Evolutionary conservation across 2,888 invertebrate species (phyloP), one percentile per base, ranked within the genome.

Genomic region (Clistopyga incitator): DNA sequence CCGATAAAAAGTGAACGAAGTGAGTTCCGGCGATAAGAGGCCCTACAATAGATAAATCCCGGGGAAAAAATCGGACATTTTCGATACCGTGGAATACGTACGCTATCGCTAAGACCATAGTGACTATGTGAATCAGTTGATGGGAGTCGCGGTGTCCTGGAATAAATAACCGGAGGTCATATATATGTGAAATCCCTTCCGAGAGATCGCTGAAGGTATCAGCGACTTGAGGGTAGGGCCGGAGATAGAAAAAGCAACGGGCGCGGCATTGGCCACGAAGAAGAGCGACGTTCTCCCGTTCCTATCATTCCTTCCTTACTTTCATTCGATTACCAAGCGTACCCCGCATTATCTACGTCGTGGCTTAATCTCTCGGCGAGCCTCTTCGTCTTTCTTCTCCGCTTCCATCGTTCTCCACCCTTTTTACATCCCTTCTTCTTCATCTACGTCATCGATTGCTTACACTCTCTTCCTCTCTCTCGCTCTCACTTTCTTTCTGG

Each of bases 201-300:
- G 56, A 56, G 74, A 67, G 47, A 20, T 50, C 20, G 74, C n/a
- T 18, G 29, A 47, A 56, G 71, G 54, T 18, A 52, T 78, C 52
- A 38, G 18, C 52, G 61, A 52, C 56, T 45, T 88, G 86, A 88
- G 89, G 91, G 90, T 90, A 85, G 91, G 91, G 90, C 90, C 88
- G 86, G 86, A 88, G 88, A 89, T 88, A 88, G 88, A 87, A 77
- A 72, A 84, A 29, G 75, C 34, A 79, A 72, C 65, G 88, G 91
- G 91, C 65, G 91, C 88, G 91, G 88, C 82, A 34, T 18, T 34
- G 61, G n/a, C 34, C n/a, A 2, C 61, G 29, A 61, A 61, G 34
- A n/a, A 34, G 34, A 61, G 34, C 75, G 50, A 29, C n/a, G 59
- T n/a, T 65, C 52, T 25, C 20, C 15, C 11, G 23, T 75, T 64